Conservation (phyloP, 2,797 vertebrate genomes). For the Sarcoramphus papa region DNA sequence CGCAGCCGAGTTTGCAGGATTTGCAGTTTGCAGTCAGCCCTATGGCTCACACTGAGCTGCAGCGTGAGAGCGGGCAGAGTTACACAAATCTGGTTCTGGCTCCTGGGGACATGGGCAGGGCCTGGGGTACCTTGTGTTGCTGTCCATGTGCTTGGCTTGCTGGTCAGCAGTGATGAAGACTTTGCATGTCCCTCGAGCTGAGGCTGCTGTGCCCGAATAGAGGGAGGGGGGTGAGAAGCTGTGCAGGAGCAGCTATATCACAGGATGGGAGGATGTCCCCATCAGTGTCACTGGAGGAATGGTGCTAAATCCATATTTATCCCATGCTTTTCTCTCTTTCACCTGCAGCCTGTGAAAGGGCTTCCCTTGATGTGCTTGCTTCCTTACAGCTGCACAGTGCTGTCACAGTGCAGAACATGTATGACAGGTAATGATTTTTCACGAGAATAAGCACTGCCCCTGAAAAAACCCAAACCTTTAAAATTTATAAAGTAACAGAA, state of each 20-base stretch:
- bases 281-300: not conserved
- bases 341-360: not conserved
- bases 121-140: not conserved
- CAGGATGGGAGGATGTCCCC: not conserved
- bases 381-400: not conserved
- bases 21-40: not conserved
- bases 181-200: not conserved
- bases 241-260: not conserved
- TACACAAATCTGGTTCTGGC: not conserved
- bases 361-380: not conserved
- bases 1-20: not conserved
- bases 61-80: fast-evolving
- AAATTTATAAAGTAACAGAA: not conserved
- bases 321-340: not conserved
- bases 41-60: not conserved
- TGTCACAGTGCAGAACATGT: not conserved
- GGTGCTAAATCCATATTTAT: not conserved
- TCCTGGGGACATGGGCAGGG: not conserved
- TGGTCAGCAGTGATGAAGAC: not conserved
- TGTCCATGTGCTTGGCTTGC: not conserved
- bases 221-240: not conserved
- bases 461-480: not conserved
- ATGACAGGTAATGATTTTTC: not conserved
- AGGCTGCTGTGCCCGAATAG: not conserved
- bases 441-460: not conserved